phyloP scores from a whole-genome alignment of 2,113 vertebrate genomes.

The Chinchilla lanigera region DNA sequence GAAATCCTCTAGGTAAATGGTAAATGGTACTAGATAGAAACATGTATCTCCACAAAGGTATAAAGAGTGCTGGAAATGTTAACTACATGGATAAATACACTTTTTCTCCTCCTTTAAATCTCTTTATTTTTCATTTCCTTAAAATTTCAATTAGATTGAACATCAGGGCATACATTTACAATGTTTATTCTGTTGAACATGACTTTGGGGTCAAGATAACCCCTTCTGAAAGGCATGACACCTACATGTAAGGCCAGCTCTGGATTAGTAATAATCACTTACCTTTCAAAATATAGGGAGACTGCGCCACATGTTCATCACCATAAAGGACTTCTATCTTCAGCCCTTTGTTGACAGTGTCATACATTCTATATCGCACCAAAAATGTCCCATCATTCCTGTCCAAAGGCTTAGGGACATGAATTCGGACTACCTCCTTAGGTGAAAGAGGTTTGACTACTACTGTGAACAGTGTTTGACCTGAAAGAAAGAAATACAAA shows the following conservation, averaged over 20 bases:
- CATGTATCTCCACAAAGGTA: background rate
- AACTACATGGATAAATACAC: background rate
- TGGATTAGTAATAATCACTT: constrained; percentile 42
- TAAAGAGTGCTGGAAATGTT: background rate
- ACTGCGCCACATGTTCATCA: constrained; percentile 90
- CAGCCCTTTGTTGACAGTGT: constrained; percentile 88
- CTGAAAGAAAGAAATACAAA: constrained; percentile 82
- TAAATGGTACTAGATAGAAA: background rate
- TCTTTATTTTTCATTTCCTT: constrained; percentile 10
- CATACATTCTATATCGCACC: constrained; percentile 93
- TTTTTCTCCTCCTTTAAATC: background rate
- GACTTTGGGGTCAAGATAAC: background rate
- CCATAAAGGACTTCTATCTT: constrained; percentile 90
- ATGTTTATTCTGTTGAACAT: background rate
- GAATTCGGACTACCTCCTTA: constrained; percentile 90
- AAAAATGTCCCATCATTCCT: constrained; percentile 95
- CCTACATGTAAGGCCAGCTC: background rate
- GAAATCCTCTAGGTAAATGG: background rate
- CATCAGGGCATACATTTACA: background rate
- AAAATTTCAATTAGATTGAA: background rate
- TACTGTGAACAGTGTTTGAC: constrained; percentile 91
- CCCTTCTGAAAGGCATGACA: background rate
- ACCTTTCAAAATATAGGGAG: constrained; percentile 93
- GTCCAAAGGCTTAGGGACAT: constrained; percentile 91
- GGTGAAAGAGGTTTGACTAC: constrained; percentile 89